Conservation (phyloP, 2,797 vertebrate genomes). For the Melopsittacus undulatus region DNA sequence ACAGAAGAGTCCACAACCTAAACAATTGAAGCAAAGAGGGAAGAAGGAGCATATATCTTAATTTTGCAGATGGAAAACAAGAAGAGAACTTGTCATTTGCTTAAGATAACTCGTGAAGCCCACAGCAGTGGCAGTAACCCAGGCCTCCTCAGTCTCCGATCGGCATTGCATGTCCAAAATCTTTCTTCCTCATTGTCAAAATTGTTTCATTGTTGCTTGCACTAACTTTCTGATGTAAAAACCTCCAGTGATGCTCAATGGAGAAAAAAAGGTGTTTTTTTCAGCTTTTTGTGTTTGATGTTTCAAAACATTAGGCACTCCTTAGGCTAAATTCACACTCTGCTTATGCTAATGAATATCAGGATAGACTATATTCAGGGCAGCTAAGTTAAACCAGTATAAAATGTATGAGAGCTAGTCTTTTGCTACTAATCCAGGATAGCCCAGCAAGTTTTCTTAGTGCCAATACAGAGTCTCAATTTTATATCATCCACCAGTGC, state of each 20-base stretch:
- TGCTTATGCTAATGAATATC: not conserved
- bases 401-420: not conserved
- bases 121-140: not conserved
- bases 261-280: not conserved
- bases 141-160: not conserved
- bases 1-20: not conserved
- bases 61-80: not conserved
- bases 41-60: not conserved
- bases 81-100: not conserved
- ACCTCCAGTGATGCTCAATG: not conserved
- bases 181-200: not conserved
- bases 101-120: not conserved
- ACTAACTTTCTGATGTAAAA: not conserved
- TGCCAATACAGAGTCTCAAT: slow-evolving; percentile 22
- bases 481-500: slow-evolving; percentile 26
- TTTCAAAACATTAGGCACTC: not conserved
- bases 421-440: not conserved
- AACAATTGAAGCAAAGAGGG: not conserved
- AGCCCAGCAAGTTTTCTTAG: not conserved
- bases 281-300: not conserved
- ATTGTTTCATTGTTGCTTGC: not conserved
- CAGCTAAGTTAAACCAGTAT: not conserved
- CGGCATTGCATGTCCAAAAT: not conserved
- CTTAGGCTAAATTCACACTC: not conserved
- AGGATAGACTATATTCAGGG: not conserved